Base-by-base conservation (phyloP, 2,113 vertebrate species). In the Eudorcas thomsonii region DNA sequence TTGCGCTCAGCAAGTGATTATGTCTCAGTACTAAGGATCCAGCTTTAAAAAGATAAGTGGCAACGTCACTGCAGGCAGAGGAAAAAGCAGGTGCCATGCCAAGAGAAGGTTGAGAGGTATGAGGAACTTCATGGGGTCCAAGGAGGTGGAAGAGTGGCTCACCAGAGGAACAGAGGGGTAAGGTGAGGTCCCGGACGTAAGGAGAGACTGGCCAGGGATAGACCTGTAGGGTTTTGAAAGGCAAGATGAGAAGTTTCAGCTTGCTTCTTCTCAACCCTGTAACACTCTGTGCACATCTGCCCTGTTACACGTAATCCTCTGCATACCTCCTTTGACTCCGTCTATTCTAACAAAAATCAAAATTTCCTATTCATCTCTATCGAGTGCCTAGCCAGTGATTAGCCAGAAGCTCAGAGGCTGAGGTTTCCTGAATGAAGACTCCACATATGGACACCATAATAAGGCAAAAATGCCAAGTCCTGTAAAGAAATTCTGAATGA, bases 61-160 rank as follows among this genome's bases (percentile, higher is more conserved):
- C 9, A 54, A 84, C 43, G 12, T 4, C 30, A 36, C 33, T 54
- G 13, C 3, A 97, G 89, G 26, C 25, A 52, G 67, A 82, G 60
- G 26, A n/a, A 43, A 92, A 48, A 59, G 60, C 36, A 52, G 12
- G 23, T 21, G 5, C 15, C 15, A 13, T 3, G 4, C 23, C 2
- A 1, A 55, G 33, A 67, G 71, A 0, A 45, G 59, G 30, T 2
- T 33, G 14, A 21, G 9, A 50, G 17, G 2, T n/a, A 5, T 52
- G 43, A 50, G 17, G 59, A 67, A 45, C 23, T 60, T 11, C 15
- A 28, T 64, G 67, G 26, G 16, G 21, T 36, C 74, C 10, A 62
- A 30, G 28, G 13, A 3, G 3, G 39, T 43, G 14, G 26, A 33
- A 45, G 0, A 54, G 59, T 12, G 48, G 36, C 8, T 39, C 95